phyloP scores from a whole-genome alignment of 2,888 invertebrate genomes.

The Epirrhoe tristata region DNA sequence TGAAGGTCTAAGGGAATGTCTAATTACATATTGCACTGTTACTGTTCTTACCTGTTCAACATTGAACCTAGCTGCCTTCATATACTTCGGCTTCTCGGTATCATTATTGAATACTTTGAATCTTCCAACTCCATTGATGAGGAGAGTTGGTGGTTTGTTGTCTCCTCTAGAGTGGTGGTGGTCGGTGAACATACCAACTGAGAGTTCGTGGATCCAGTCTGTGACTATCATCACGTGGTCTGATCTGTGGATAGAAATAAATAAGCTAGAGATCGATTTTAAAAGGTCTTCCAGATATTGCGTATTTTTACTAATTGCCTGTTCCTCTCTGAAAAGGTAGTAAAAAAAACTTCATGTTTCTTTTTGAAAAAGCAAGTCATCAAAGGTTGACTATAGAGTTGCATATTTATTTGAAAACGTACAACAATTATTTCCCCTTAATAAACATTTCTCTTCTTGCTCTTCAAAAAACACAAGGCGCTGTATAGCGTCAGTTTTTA shows the following conservation, averaged over 20 bases:
- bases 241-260: constrained; percentile 61
- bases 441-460: no score
- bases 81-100: constrained; percentile 71
- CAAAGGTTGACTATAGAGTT: no score
- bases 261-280: not conserved
- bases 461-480: no score
- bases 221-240: constrained; percentile 91
- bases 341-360: no score
- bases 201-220: constrained; percentile 92
- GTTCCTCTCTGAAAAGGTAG: no score
- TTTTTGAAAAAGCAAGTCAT: no score
- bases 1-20: no score
- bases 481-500: no score
- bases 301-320: no score
- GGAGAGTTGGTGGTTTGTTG: constrained; percentile 92
- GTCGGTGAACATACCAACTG: constrained; percentile 91
- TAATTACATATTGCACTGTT: no score
- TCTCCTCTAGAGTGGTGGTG: constrained; percentile 94
- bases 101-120: constrained; percentile 76
- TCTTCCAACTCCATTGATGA: constrained; percentile 93
- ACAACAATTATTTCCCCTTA: no score
- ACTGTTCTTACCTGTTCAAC: constrained; percentile 87
- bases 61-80: constrained; percentile 87
- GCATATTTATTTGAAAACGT: no score
- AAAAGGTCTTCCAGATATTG: not conserved